Evolutionary conservation across 2,113 vertebrate genomes (phyloP).

Genomic region (Gracilinanus agilis): DNA sequence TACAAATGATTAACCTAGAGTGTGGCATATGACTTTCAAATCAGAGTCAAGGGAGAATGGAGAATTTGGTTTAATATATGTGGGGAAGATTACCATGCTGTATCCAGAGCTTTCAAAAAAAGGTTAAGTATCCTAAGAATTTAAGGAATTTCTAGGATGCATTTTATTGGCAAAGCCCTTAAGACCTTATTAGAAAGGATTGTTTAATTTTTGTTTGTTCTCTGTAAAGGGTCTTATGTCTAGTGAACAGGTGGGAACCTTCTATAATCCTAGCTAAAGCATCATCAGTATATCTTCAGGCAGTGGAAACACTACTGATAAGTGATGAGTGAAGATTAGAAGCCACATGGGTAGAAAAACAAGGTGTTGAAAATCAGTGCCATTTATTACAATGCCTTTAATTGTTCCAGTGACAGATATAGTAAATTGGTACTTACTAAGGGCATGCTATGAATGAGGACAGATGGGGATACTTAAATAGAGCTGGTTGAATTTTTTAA

Average conservation of each 20-base stretch:
- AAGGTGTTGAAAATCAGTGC: constrained; percentile 58
- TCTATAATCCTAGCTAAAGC: constrained; percentile 7
- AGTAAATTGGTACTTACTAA: constrained; percentile 72
- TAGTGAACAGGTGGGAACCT: constrained; percentile 56
- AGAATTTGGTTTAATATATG: not conserved
- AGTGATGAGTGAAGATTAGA: constrained; percentile 55
- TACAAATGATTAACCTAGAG: not conserved
- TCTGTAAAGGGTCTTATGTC: constrained; percentile 43
- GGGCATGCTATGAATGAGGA: constrained; percentile 55
- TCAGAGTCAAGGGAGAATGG: not conserved
- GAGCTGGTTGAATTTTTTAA: constrained; percentile 31
- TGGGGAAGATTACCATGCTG: not conserved
- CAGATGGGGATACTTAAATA: constrained; percentile 58
- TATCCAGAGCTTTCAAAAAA: too few species aligned
- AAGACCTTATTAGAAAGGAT: constrained; percentile 47
- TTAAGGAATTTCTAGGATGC: constrained; percentile 39
- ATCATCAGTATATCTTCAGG: constrained; percentile 38
- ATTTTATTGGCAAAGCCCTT: constrained; percentile 54
- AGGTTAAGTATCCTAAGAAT: constrained; percentile 32
- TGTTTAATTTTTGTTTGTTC: constrained; percentile 62
- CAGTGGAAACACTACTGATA: constrained; percentile 62
- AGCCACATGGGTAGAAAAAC: constrained; percentile 56
- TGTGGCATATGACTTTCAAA: not conserved
- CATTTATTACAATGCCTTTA: constrained; percentile 70
- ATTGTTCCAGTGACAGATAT: constrained; percentile 69